Percentiles rank a stretch among this genome's conserved stretches.
Evolutionary conservation across 1,140 invertebrate species (phyloP).

Genomic region (Eumaeus atala): DNA sequence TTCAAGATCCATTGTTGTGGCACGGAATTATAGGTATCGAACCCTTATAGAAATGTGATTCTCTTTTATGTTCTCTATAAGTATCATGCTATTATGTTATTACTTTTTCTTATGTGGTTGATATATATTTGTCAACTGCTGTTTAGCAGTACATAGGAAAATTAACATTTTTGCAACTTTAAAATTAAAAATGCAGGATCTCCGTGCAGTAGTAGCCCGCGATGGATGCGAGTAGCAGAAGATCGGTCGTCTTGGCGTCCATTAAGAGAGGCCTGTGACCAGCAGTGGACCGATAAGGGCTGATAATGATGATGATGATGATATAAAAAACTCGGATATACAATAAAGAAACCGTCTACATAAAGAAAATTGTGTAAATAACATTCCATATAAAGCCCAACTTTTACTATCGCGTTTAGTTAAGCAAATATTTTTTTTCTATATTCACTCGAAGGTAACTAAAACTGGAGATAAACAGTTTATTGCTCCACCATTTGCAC

Average conservation of each 20-base stretch:
- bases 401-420: not conserved
- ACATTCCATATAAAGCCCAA: not conserved
- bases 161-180: not conserved
- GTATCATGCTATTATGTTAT: not conserved
- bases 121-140: not conserved
- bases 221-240: too few species aligned
- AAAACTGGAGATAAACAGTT: not conserved
- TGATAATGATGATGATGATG: too few species aligned
- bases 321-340: too few species aligned
- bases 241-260: too few species aligned
- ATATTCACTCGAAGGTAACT: not conserved
- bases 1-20: slow-evolving; percentile 55
- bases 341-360: too few species aligned
- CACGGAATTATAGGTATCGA: slow-evolving; percentile 52
- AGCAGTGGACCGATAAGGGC: too few species aligned
- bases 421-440: slow-evolving; percentile 5
- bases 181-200: not conserved
- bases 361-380: too few species aligned
- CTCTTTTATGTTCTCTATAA: slow-evolving; percentile 22
- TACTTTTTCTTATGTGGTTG: not conserved
- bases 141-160: not conserved
- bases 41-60: slow-evolving; percentile 36
- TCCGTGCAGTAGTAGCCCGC: too few species aligned
- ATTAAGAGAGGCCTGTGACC: too few species aligned
- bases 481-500: slow-evolving; percentile 1